phyloP scores from a whole-genome alignment of 2,113 vertebrate genomes.

The Aegithalos caudatus region DNA sequence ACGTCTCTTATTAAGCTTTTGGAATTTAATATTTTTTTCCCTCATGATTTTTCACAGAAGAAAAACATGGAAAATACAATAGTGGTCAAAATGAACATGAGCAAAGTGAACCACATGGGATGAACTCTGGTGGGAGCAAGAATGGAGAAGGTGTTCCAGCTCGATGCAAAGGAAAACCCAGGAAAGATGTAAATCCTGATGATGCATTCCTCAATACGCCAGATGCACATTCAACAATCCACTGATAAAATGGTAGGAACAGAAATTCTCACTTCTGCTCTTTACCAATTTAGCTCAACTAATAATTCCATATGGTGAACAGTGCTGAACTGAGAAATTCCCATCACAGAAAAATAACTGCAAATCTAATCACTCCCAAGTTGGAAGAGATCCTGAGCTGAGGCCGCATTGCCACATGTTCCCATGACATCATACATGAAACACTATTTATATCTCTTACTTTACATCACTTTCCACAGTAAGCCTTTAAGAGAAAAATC shows the following conservation, averaged over 20 bases:
- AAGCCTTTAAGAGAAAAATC: not conserved
- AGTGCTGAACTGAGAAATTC: not conserved
- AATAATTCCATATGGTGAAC: not conserved
- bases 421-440: fast-evolving
- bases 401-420: fast-evolving
- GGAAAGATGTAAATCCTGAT: not conserved
- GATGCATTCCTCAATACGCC: not conserved
- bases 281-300: not conserved
- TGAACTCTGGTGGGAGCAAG: not conserved
- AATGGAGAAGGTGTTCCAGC: not conserved
- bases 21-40: not conserved
- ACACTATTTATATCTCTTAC: not conserved
- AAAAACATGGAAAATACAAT: not conserved
- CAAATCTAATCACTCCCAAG: not conserved
- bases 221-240: not conserved
- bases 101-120: fast-evolving
- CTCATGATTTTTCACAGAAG: not conserved
- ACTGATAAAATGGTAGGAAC: not conserved
- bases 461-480: not conserved
- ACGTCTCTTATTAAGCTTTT: not conserved
- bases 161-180: not conserved
- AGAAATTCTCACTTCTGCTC: not conserved
- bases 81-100: not conserved
- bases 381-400: not conserved
- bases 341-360: not conserved